phyloP scores from a whole-genome alignment of 2,888 invertebrate genomes.

The Lasioglossum marginatum region DNA sequence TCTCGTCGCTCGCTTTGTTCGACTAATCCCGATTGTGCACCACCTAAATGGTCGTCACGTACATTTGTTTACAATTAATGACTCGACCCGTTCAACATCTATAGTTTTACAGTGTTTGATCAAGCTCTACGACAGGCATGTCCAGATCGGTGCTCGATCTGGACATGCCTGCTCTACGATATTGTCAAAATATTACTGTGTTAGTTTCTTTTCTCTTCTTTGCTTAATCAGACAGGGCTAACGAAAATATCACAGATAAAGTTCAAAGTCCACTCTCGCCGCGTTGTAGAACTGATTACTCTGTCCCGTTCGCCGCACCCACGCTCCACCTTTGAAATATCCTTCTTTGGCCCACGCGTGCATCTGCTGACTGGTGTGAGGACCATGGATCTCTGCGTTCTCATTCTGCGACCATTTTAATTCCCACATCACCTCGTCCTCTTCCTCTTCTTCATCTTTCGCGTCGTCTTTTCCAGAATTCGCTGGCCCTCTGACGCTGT shows the following conservation, averaged over 20 bases:
- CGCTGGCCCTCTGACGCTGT: conserved; percentile 61
- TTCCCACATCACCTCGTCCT: conserved; percentile 91
- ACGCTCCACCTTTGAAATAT: conserved; percentile 93
- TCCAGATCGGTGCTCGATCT: too few species aligned
- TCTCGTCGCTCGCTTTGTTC: not conserved
- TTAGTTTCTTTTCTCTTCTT: conserved; percentile 9
- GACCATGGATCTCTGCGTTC: conserved; percentile 92
- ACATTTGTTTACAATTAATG: not conserved
- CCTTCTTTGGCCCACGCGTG: conserved; percentile 94
- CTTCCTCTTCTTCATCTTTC: conserved; percentile 35
- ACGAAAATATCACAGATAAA: conserved; percentile 89
- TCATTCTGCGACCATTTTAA: conserved; percentile 94
- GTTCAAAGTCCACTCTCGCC: conserved; percentile 96
- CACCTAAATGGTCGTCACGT: not conserved
- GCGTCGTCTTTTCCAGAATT: conserved; percentile 70
- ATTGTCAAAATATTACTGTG: conserved; percentile 27
- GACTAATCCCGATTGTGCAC: not conserved
- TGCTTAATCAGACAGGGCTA: conserved; percentile 20
- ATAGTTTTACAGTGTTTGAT: conserved; percentile 9
- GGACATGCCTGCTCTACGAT: too few species aligned
- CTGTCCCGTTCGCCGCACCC: conserved; percentile 92
- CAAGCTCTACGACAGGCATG: not conserved
- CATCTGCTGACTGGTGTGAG: conserved; percentile 95
- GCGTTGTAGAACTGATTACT: conserved; percentile 93
- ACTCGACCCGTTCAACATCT: not conserved